A percentile compares a stretch with the other conserved stretches of the same genome.
Evolutionary conservation across 2,113 vertebrate species (phyloP).

Genomic region (Bungarus multicinctus): DNA sequence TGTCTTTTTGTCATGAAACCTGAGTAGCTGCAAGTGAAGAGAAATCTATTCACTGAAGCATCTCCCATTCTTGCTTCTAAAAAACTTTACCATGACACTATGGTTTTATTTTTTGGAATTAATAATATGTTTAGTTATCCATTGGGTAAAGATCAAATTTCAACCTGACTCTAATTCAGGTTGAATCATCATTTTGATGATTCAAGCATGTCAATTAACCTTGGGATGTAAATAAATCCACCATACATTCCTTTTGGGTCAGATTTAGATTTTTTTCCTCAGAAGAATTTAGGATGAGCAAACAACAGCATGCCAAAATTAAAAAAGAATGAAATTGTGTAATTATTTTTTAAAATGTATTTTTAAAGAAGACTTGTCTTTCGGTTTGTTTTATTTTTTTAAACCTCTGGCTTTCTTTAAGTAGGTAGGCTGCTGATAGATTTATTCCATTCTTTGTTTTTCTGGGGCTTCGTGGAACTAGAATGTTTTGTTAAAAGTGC

Average conservation of each 20-base stretch:
- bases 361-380: background rate
- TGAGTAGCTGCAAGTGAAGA: background rate
- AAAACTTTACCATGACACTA: background rate
- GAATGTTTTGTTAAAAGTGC: background rate
- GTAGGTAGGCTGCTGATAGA: background rate
- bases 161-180: background rate
- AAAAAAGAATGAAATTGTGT: background rate
- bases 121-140: background rate
- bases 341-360: background rate
- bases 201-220: background rate
- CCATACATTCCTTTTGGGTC: background rate
- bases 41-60: background rate
- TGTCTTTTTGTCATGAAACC: background rate
- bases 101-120: background rate
- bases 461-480: background rate
- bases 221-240: background rate
- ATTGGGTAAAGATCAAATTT: background rate
- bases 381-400: background rate
- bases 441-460: background rate
- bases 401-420: background rate
- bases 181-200: background rate
- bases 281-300: background rate
- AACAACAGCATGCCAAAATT: background rate
- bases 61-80: background rate
- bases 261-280: background rate